phyloP scores from a whole-genome alignment of 2,113 vertebrate genomes.

The Grantiella picta region DNA sequence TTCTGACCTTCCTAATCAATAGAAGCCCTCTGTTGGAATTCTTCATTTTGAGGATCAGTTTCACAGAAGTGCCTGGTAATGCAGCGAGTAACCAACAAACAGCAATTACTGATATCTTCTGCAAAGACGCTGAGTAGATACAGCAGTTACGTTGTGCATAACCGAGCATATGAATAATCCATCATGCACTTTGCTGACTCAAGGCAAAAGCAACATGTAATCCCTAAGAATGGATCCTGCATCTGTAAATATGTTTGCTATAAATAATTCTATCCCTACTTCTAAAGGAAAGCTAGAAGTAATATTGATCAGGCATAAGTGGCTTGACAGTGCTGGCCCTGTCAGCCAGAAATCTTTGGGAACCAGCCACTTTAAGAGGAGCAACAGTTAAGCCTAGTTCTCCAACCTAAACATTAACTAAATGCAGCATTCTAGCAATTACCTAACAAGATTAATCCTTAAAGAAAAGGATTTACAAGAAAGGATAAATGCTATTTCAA shows the following conservation, averaged over 20 bases:
- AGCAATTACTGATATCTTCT: neutral
- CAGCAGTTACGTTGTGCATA: neutral
- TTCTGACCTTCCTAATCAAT: neutral
- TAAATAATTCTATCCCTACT: neutral
- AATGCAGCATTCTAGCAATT: neutral
- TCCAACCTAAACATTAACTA: neutral
- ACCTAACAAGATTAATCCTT: neutral
- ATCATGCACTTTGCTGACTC: neutral
- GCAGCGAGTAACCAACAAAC: neutral
- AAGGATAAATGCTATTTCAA: neutral
- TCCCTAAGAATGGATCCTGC: neutral
- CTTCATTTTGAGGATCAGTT: neutral
- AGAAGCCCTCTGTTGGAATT: neutral
- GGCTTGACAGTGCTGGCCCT: neutral
- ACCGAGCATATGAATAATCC: neutral
- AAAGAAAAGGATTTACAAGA: neutral
- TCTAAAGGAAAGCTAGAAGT: neutral
- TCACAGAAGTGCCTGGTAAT: neutral
- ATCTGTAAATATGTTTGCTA: neutral
- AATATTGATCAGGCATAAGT: neutral
- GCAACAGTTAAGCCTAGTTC: neutral
- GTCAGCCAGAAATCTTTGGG: neutral
- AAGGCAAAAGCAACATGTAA: neutral
- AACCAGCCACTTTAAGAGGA: neutral
- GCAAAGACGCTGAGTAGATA: neutral